These are phyloP conservation scores for Gopherus evgoodei DNA, from an alignment of 2,113 vertebrate species.

Conservation along the genomic window DNA sequence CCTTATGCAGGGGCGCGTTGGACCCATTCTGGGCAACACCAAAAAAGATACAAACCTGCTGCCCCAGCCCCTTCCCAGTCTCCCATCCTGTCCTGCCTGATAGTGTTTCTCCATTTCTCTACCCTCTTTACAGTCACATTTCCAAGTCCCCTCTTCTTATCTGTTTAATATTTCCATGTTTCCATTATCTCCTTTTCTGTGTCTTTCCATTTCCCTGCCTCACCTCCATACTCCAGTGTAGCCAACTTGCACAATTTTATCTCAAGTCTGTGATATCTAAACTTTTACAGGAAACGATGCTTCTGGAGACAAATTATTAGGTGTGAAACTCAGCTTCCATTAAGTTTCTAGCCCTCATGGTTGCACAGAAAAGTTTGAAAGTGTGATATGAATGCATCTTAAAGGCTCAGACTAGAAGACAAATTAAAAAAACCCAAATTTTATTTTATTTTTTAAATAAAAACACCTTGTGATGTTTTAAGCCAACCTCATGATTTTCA, in stretches of 20 bases:
- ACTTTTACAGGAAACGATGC: neutral
- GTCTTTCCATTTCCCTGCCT: neutral
- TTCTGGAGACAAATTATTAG: rapidly evolving
- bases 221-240: neutral
- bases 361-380: neutral
- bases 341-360: neutral
- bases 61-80: neutral
- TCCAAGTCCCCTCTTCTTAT: neutral
- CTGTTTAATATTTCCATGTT: neutral
- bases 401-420: neutral
- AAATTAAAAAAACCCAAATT: neutral
- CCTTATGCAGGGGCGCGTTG: too few relatives aligned
- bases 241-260: neutral
- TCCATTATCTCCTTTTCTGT: rapidly evolving
- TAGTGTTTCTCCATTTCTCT: neutral
- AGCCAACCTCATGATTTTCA: neutral
- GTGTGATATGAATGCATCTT: neutral
- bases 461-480: neutral
- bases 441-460: neutral
- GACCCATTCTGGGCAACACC: too few relatives aligned
- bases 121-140: neutral
- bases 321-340: neutral
- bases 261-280: rapidly evolving
- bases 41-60: too few relatives aligned
- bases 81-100: neutral